Evolutionary conservation across 1,140 invertebrate genomes (phyloP).

Genomic region (Eriosoma lanigerum): DNA sequence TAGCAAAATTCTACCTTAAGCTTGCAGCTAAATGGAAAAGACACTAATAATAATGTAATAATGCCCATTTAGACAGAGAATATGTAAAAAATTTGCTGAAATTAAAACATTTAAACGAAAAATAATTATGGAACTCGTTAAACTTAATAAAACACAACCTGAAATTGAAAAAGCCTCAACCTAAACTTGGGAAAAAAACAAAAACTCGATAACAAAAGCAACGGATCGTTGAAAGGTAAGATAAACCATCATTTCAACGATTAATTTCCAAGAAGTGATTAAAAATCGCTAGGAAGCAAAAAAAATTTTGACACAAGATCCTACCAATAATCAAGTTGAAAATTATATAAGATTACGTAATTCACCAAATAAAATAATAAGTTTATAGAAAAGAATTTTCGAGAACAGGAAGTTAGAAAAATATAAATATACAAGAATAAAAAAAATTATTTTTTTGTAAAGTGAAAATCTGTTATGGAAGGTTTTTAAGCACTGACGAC

Average conservation of each 20-base stretch:
- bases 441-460: slow-evolving; percentile 29
- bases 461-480: slow-evolving; percentile 38
- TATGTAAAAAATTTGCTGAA: neutral
- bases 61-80: neutral
- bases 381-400: neutral
- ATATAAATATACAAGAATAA: neutral
- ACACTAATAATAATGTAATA: neutral
- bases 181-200: neutral
- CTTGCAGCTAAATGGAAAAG: neutral
- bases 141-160: slow-evolving; percentile 3
- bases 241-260: neutral
- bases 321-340: slow-evolving; percentile 14
- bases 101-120: slow-evolving; percentile 4
- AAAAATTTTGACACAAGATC: slow-evolving; percentile 7
- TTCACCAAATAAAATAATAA: slow-evolving; percentile 29
- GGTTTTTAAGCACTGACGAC: slow-evolving; percentile 37
- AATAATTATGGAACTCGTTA: too few species aligned
- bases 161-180: slow-evolving; percentile 2
- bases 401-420: slow-evolving; percentile 43
- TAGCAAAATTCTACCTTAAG: too few species aligned
- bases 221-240: slow-evolving; percentile 2
- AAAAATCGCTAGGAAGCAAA: slow-evolving; percentile 44
- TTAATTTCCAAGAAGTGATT: slow-evolving; percentile 43
- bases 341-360: slow-evolving; percentile 35
- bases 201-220: slow-evolving; percentile 27